A percentile compares a stretch with the other conserved stretches of the same genome.
Evolutionary conservation across 2,113 vertebrate species (phyloP).

Genomic region (Podarcis muralis): DNA sequence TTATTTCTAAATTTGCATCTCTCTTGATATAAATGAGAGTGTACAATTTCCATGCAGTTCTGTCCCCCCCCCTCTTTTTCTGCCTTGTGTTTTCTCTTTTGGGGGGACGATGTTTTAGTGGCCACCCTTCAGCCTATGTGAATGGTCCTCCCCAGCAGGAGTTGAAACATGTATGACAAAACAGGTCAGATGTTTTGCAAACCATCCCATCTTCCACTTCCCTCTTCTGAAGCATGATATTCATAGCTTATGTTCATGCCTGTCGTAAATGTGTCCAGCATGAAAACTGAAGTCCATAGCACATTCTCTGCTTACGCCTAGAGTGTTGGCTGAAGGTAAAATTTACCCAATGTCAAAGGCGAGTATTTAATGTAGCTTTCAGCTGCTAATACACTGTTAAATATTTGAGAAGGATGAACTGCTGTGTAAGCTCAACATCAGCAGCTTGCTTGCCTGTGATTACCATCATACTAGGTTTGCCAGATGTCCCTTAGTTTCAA

Average conservation of each 20-base stretch:
- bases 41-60: too few species aligned
- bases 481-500: not conserved
- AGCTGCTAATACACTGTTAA: slow-evolving; percentile 8
- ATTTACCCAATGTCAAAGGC: slow-evolving; percentile 9
- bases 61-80: too few species aligned
- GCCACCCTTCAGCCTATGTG: too few species aligned
- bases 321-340: not conserved
- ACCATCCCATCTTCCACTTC: not conserved
- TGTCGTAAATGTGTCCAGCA: not conserved
- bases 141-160: not conserved
- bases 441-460: not conserved
- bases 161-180: not conserved
- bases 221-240: not conserved
- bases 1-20: too few species aligned
- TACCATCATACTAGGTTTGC: not conserved
- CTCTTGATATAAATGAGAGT: too few species aligned
- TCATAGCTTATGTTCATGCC: too few species aligned
- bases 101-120: too few species aligned
- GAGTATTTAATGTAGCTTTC: slow-evolving; percentile 2
- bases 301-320: not conserved
- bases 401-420: not conserved
- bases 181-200: not conserved
- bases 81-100: not conserved
- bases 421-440: slow-evolving; percentile 19
- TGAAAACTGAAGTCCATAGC: not conserved